These are phyloP conservation scores for Phortica variegata DNA, from an alignment of 1,140 invertebrate genomes.

Conservation along the genomic window DNA sequence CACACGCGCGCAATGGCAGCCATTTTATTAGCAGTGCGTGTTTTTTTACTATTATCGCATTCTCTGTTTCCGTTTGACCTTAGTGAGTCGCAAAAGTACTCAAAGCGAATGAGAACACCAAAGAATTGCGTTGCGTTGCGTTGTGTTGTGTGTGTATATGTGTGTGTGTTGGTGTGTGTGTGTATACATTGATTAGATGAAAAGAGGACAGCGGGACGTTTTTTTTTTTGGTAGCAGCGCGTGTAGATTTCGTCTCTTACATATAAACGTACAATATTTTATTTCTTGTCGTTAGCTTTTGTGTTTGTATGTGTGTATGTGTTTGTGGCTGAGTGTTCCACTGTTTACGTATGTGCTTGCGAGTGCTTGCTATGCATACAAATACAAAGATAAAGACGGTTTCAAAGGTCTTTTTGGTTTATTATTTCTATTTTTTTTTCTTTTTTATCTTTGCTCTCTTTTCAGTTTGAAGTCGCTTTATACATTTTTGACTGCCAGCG, in stretches of 20 bases:
- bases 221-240: constrained; percentile 17
- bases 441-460: too few species aligned
- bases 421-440: too few species aligned
- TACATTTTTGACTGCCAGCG: too few species aligned
- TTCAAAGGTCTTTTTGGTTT: too few species aligned
- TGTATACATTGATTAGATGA: too few species aligned
- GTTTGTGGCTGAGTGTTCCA: background rate
- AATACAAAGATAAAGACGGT: constrained; percentile 45
- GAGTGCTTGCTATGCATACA: constrained; percentile 31
- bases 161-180: constrained; percentile 23
- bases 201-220: too few species aligned
- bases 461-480: too few species aligned
- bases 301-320: constrained; percentile 11
- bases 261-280: constrained; percentile 46
- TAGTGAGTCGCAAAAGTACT: background rate
- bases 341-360: constrained; percentile 10
- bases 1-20: constrained; percentile 30
- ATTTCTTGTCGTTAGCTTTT: constrained; percentile 24
- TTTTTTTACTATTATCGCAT: constrained; percentile 49
- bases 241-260: constrained; percentile 41
- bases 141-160: constrained; percentile 1
- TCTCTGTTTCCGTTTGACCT: constrained; percentile 2
- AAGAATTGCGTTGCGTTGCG: constrained; percentile 9
- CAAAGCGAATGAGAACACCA: constrained; percentile 31
- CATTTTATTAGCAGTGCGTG: constrained; percentile 53